These are phyloP conservation scores for Vicugna pacos DNA, from an alignment of 2,113 vertebrate species.

Conservation along the genomic window DNA sequence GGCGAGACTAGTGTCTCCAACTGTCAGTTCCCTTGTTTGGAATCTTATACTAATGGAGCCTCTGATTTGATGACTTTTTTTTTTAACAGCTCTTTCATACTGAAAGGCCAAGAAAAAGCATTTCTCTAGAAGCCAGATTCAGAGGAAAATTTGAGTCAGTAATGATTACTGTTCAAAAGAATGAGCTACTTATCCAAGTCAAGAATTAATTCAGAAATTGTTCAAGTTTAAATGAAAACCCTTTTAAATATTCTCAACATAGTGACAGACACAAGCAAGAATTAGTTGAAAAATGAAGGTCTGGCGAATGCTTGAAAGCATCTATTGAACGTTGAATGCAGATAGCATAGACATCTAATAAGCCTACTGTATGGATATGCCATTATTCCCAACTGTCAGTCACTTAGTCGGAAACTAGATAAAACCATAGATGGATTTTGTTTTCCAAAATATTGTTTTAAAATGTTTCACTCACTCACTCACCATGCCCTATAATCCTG, in stretches of 20 bases:
- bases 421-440: neutral
- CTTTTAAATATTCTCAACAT: conserved; percentile 35
- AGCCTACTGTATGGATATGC: neutral
- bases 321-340: neutral
- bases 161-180: conserved; percentile 56
- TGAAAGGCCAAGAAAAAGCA: conserved; percentile 45
- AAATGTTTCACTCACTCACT: neutral
- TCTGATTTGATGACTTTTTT: neutral
- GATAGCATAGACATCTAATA: neutral
- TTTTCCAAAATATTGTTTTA: conserved; percentile 46
- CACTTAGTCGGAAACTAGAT: conserved; percentile 10
- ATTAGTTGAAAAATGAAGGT: conserved; percentile 32
- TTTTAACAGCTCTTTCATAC: neutral
- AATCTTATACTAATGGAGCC: neutral
- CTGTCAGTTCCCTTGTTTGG: neutral
- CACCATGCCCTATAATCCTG: neutral
- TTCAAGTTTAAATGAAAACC: conserved; percentile 27
- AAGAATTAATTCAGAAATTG: conserved; percentile 48
- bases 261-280: conserved; percentile 2
- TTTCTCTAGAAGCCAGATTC: neutral
- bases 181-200: conserved; percentile 23
- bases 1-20: neutral
- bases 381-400: neutral
- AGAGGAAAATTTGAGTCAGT: conserved; percentile 39
- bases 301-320: neutral